Percentiles rank a stretch among this genome's conserved stretches.
phyloP scores from a whole-genome alignment of 1,140 invertebrate species.

The Drosophila serrata region DNA sequence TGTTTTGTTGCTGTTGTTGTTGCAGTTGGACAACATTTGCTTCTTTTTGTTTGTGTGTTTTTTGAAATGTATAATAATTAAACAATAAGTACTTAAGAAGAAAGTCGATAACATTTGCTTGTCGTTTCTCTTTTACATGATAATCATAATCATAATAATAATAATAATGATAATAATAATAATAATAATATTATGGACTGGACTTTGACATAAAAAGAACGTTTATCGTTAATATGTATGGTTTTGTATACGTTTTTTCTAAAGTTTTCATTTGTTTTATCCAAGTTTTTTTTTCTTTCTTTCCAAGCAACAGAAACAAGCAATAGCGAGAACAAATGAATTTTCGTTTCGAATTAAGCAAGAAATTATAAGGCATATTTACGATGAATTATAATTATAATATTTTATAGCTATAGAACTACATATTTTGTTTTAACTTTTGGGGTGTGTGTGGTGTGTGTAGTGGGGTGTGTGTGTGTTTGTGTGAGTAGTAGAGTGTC shows the following conservation, averaged over 20 bases:
- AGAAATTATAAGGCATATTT: constrained; percentile 68
- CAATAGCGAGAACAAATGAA: constrained; percentile 65
- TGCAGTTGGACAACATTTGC: constrained; percentile 33
- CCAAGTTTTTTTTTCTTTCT: constrained; percentile 12
- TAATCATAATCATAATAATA: constrained; percentile 53
- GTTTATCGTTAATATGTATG: constrained; percentile 22
- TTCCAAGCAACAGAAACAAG: constrained; percentile 73
- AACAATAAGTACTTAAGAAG: constrained; percentile 83
- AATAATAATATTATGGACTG: constrained; percentile 71
- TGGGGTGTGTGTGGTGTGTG: constrained; percentile 31
- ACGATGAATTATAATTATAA: constrained; percentile 53
- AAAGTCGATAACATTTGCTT: constrained; percentile 78
- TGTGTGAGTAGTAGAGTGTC: constrained; percentile 19
- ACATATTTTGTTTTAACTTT: constrained; percentile 56
- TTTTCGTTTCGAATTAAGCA: constrained; percentile 50
- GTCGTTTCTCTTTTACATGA: constrained; percentile 46
- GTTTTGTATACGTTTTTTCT: constrained; percentile 13
- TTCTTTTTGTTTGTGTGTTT: constrained; percentile 25
- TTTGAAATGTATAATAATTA: constrained; percentile 72
- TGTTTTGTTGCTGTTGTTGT: constrained; percentile 46
- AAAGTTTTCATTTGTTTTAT: constrained; percentile 25
- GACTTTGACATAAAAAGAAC: constrained; percentile 66
- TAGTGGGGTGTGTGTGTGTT: constrained; percentile 20
- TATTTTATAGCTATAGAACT: constrained; percentile 58
- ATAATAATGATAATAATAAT: constrained; percentile 58